Percentiles rank a stretch among this genome's conserved stretches.
Evolutionary conservation across 2,113 vertebrate genomes (phyloP).

Genomic region (Paralichthys olivaceus): DNA sequence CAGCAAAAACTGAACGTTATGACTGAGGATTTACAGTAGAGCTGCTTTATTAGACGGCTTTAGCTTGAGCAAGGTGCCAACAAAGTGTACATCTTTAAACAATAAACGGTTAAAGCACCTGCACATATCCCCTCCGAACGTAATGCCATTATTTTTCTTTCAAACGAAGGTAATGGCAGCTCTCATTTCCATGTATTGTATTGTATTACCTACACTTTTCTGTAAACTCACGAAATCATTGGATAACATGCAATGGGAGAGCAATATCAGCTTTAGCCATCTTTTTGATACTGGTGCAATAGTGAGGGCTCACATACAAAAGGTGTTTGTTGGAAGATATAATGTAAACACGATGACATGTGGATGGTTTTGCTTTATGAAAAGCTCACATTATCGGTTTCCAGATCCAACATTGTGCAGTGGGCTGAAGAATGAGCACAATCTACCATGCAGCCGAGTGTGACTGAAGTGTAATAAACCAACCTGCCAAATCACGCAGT

Average conservation of each 20-base stretch:
- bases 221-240: neutral
- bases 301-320: neutral
- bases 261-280: constrained; percentile 6
- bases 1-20: neutral
- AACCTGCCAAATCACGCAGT: constrained; percentile 33
- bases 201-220: neutral
- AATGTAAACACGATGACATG: constrained; percentile 14
- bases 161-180: neutral
- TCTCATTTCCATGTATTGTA: neutral
- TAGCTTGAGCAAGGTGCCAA: no score
- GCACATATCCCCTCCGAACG: no score
- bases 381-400: constrained; percentile 25
- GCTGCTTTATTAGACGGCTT: neutral
- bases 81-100: no score
- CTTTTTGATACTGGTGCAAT: constrained; percentile 5
- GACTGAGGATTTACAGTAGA: neutral
- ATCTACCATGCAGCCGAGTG: constrained; percentile 34
- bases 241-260: neutral
- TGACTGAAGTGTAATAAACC: constrained; percentile 63
- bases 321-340: constrained; percentile 4
- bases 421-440: constrained; percentile 40
- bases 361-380: constrained; percentile 16
- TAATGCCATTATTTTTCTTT: neutral
- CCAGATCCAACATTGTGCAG: constrained; percentile 17
- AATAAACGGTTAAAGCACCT: no score